Base-by-base conservation (phyloP, 53 echinoderm and acorn worm species). In the Glandiceps talaboti region DNA sequence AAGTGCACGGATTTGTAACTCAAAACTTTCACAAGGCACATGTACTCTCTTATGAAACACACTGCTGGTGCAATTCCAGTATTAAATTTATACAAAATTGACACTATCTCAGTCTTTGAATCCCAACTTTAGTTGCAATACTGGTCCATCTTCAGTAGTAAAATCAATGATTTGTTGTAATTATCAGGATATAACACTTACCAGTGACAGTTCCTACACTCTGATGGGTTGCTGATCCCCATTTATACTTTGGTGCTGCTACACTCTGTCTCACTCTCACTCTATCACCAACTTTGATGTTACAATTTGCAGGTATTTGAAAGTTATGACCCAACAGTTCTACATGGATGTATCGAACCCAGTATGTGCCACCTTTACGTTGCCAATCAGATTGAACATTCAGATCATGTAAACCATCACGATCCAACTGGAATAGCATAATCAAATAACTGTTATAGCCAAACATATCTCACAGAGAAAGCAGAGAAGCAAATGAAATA, bases 271-370 rank as follows among this genome's bases (percentile, higher is more conserved):
- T 92, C 73, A 95, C 95, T 29, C 92, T 81, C 31, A 95, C 95
- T 76, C 95, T 86, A 79, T 95, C 95, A 0, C 95, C 95, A 30
- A 95, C 92, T 76, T 95, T 95, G 87, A 92, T 92, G 85, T 95
- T 95, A 0, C 92, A 90, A 12, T 90, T 92, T 0, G 92, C 90
- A 73, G 92, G 90, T 79, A 90, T 90, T 81, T 92, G 92, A 0
- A 90, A 88, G 0, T 88, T 90, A 76, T 92, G 90, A 0, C 95
- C 95, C 0, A 92, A 90, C 74, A 95, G 85, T 80, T 95, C 95
- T 0, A 95, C 95, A 74, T 95, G 95, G 85, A 95, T 95, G 91
- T 95, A 95, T 0, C 95, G 88, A n/a, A 95, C 95, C 95, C 95
- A 95, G 89, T 95, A 95, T 27, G 95, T 95, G 0, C 95, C 95